Conservation (phyloP, 1,140 invertebrate genomes). For the Pseudomyrmex cubaensis region DNA sequence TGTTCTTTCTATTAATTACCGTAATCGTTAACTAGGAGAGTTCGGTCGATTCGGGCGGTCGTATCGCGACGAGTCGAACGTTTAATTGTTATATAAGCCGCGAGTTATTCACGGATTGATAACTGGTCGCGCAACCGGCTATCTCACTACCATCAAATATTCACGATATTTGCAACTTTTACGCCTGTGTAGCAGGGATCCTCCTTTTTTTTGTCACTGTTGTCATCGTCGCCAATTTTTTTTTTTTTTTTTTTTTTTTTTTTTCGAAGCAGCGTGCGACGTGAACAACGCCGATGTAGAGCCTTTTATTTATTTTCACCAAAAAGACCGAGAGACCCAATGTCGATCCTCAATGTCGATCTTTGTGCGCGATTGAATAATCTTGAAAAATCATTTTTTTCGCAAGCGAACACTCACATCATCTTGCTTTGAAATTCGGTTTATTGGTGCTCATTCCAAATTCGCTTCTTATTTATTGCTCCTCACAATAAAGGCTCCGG, state of each 20-base stretch:
- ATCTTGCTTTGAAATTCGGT: neutral
- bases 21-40: slow-evolving; percentile 62
- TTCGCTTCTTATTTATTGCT: slow-evolving; percentile 36
- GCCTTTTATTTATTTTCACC: slow-evolving; percentile 34
- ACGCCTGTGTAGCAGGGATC: slow-evolving; percentile 39
- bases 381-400: too few species aligned
- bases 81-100: slow-evolving; percentile 1
- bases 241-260: neutral
- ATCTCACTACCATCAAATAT: slow-evolving; percentile 80
- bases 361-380: neutral
- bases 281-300: neutral
- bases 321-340: neutral
- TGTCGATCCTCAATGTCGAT: neutral
- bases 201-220: neutral
- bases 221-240: neutral
- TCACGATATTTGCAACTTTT: slow-evolving; percentile 52
- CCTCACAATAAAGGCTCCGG: neutral
- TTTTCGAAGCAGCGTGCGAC: neutral
- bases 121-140: slow-evolving; percentile 83
- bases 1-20: slow-evolving; percentile 62
- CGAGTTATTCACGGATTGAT: slow-evolving; percentile 66
- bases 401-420: too few species aligned
- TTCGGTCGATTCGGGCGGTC: slow-evolving; percentile 58
- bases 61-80: slow-evolving; percentile 36
- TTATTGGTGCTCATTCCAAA: slow-evolving; percentile 10